Evolutionary conservation across 2,888 invertebrate genomes (phyloP).

Genomic region (Drosophila eohydei): DNA sequence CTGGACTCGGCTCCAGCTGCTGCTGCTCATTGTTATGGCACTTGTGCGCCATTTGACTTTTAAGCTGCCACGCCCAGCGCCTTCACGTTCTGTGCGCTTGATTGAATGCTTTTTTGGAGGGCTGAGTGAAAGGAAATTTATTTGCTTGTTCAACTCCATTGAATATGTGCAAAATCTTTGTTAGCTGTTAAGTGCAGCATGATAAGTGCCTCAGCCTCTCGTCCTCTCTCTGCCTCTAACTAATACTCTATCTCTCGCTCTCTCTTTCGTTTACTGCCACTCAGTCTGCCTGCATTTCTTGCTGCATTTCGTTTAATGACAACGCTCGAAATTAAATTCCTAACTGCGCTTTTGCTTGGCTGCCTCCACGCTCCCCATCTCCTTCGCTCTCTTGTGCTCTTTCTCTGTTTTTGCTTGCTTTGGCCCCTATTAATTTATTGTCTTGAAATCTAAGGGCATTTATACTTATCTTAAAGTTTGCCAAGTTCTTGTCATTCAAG

Average conservation of each 20-base stretch:
- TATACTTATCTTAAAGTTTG: constrained; percentile 70
- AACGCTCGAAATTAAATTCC: constrained; percentile 67
- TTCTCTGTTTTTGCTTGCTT: background rate
- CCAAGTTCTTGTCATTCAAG: constrained; percentile 76
- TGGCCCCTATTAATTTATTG: constrained; percentile 68
- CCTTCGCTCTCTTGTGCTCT: background rate
- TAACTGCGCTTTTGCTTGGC: constrained; percentile 36
- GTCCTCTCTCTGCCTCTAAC: background rate
- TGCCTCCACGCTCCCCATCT: background rate
- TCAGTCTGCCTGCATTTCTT: constrained; percentile 13
- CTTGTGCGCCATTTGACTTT: constrained; percentile 70
- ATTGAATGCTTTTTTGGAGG: constrained; percentile 63
- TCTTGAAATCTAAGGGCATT: constrained; percentile 60
- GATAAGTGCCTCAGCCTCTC: constrained; percentile 18
- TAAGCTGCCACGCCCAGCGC: constrained; percentile 34
- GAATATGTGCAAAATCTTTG: constrained; percentile 49
- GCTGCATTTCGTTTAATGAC: constrained; percentile 59
- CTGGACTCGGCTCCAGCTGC: constrained; percentile 16
- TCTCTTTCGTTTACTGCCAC: background rate
- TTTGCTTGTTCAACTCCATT: constrained; percentile 70
- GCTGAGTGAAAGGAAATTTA: constrained; percentile 49
- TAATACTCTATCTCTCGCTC: background rate
- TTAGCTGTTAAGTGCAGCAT: constrained; percentile 42
- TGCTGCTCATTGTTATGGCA: constrained; percentile 46
- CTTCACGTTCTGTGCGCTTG: constrained; percentile 16